phyloP scores from a whole-genome alignment of 2,113 vertebrate species.

The Ivindomyrus marchei region DNA sequence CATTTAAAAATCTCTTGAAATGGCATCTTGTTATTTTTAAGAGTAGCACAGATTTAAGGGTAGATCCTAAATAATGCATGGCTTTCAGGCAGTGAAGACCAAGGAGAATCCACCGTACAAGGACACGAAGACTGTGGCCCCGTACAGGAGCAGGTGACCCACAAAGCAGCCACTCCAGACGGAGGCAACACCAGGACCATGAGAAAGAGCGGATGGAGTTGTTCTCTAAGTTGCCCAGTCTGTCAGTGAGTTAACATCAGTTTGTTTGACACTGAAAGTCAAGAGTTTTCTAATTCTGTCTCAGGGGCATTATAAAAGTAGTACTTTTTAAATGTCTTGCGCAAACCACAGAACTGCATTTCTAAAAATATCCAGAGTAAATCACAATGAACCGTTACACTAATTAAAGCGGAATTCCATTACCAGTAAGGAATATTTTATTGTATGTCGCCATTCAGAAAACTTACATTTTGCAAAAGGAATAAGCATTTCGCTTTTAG shows the following conservation, averaged over 20 bases:
- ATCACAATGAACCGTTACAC: too few species aligned
- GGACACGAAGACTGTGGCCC: slow-evolving; percentile 61
- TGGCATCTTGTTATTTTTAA: background rate
- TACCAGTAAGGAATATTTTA: too few species aligned
- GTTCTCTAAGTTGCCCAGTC: slow-evolving; percentile 62
- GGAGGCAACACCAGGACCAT: slow-evolving; percentile 73
- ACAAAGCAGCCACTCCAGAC: slow-evolving; percentile 58
- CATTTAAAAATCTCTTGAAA: background rate
- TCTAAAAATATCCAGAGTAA: too few species aligned
- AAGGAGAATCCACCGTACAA: slow-evolving; percentile 65
- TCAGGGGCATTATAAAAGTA: background rate
- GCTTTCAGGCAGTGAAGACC: slow-evolving; percentile 64
- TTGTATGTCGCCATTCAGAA: too few species aligned
- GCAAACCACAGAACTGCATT: too few species aligned
- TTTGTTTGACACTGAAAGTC: background rate
- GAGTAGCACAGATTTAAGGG: background rate
- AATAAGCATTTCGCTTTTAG: too few species aligned
- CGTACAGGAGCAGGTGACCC: slow-evolving; percentile 49
- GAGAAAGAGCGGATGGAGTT: slow-evolving; percentile 90
- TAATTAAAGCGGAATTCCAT: too few species aligned
- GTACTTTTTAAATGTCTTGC: too few species aligned
- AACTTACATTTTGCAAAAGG: too few species aligned
- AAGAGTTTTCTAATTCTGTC: background rate
- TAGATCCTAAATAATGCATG: background rate
- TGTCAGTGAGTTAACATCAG: background rate